Evolutionary conservation across 2,113 vertebrate genomes (phyloP).

Genomic region (Leptobrachium leishanense): DNA sequence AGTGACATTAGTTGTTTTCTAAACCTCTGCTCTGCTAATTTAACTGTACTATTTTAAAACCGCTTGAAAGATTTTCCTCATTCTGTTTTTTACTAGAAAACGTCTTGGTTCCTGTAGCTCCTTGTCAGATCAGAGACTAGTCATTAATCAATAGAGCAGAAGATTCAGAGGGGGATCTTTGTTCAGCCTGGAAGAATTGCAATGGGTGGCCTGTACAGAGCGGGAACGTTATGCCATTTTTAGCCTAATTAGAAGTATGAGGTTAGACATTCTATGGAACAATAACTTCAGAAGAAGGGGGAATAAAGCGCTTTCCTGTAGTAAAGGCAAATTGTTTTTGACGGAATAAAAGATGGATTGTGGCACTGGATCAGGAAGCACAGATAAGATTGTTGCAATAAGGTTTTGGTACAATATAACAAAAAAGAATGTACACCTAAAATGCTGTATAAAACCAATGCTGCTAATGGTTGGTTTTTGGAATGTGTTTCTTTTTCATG

Average conservation of each 20-base stretch:
- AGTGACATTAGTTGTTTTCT: not conserved
- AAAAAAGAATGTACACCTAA: too few species aligned
- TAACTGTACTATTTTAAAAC: constrained; percentile 32
- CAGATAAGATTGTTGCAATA: too few species aligned
- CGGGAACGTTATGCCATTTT: constrained; percentile 8
- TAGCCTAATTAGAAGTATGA: constrained; percentile 35
- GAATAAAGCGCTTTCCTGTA: not conserved
- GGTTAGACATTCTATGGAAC: not conserved
- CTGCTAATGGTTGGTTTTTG: too few species aligned
- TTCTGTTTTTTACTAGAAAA: not conserved
- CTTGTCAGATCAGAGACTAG: constrained; percentile 38
- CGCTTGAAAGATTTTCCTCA: constrained; percentile 1
- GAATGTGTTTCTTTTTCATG: too few species aligned
- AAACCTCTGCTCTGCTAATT: constrained; percentile 4
- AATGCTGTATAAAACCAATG: too few species aligned
- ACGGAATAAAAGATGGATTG: not conserved
- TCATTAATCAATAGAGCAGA: constrained; percentile 44
- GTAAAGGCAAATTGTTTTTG: not conserved
- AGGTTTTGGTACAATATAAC: too few species aligned
- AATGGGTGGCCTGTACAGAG: constrained; percentile 9
- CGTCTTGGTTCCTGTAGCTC: constrained; percentile 20
- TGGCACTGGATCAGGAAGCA: not conserved
- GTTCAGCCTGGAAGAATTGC: constrained; percentile 15
- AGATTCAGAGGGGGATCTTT: constrained; percentile 21
- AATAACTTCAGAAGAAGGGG: not conserved